Percentiles rank a stretch among this genome's conserved stretches.
phyloP scores from a whole-genome alignment of 2,113 vertebrate genomes.

The Athene cunicularia region DNA sequence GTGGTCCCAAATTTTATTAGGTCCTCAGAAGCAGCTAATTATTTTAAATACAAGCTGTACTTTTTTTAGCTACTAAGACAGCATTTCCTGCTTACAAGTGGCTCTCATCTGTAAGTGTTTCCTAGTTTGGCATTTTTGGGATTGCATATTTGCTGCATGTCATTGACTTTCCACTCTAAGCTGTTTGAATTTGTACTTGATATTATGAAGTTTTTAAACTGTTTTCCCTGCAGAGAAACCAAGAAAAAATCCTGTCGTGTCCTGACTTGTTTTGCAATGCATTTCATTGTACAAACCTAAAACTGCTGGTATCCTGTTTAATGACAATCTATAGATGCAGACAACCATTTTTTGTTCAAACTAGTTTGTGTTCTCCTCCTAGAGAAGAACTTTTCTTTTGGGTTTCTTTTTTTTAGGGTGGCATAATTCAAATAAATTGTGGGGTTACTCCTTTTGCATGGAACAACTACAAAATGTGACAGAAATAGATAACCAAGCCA shows the following conservation, averaged over 20 bases:
- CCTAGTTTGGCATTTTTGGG: not conserved
- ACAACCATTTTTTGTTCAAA: not conserved
- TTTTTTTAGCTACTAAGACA: not conserved
- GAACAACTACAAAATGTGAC: not conserved
- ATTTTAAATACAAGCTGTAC: not conserved
- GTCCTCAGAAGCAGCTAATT: not conserved
- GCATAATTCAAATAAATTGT: not conserved
- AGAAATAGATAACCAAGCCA: not conserved
- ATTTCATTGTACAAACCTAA: not conserved
- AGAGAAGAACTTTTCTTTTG: not conserved
- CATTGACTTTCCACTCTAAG: conserved; percentile 46
- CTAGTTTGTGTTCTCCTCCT: not conserved
- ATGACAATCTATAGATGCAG: not conserved
- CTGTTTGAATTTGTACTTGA: conserved; percentile 19
- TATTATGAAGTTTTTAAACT: not conserved
- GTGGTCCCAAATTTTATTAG: not conserved
- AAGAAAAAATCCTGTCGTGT: not conserved
- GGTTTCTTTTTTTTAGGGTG: not conserved
- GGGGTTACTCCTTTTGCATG: not conserved
- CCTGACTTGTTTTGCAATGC: not conserved
- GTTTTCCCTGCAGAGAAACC: not conserved
- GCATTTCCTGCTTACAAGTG: conserved; percentile 43
- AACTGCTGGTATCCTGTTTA: not conserved
- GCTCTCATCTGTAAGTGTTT: conserved; percentile 31
- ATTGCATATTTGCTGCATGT: conserved; percentile 1